A percentile compares a stretch with the other conserved stretches of the same genome.
phyloP scores from a whole-genome alignment of 64 coral and sea anemone genomes.

The Trachythela sp. region DNA sequence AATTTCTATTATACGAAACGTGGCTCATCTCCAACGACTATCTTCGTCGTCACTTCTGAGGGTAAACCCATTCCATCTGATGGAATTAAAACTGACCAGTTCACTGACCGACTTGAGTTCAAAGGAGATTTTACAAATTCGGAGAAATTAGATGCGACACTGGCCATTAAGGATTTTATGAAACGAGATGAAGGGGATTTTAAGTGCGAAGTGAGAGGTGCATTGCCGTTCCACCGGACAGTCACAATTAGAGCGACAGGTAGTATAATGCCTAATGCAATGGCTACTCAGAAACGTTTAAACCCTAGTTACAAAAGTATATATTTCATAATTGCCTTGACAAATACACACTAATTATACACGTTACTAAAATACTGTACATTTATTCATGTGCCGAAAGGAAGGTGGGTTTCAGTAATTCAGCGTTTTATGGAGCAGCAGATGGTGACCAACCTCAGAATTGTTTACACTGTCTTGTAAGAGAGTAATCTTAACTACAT shows the following conservation, averaged over 20 bases:
- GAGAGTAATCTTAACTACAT: too few species aligned
- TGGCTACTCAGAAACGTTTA: neutral
- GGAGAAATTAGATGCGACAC: neutral
- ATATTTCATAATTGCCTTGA: neutral
- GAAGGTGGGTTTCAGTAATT: too few species aligned
- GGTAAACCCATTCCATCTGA: neutral
- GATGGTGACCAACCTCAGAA: too few species aligned
- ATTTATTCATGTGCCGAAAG: too few species aligned
- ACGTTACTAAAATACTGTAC: too few species aligned
- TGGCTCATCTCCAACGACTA: neutral
- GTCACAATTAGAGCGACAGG: neutral
- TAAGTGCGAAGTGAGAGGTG: neutral
- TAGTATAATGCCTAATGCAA: too few species aligned
- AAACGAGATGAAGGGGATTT: neutral
- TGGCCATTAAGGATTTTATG: neutral
- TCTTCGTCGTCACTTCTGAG: neutral
- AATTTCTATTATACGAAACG: neutral
- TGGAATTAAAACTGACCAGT: neutral
- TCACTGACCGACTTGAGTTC: neutral
- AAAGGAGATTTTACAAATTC: neutral
- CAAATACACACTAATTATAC: too few species aligned
- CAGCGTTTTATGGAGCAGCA: too few species aligned
- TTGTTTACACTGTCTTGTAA: too few species aligned
- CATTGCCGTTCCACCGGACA: neutral
- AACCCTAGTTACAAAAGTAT: neutral